Conservation (phyloP, 2,113 vertebrate genomes). For the Seriola dumerili region DNA sequence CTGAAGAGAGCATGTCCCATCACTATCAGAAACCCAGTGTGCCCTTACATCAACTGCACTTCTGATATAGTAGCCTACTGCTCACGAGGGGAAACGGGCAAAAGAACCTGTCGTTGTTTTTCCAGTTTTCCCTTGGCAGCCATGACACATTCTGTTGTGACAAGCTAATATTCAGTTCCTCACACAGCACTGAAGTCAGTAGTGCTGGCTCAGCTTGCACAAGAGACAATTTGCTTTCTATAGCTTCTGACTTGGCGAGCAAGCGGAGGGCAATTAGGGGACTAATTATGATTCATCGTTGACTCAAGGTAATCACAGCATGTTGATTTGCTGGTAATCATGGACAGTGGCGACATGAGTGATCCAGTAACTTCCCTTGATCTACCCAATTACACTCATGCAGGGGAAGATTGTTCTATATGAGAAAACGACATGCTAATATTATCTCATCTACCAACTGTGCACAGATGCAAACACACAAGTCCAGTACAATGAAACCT, state of each 20-base stretch:
- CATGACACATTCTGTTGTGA: not conserved
- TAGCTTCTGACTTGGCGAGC: conserved; percentile 25
- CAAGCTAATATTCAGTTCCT: not conserved
- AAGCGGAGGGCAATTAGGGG: conserved; percentile 54
- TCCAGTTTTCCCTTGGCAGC: conserved; percentile 10
- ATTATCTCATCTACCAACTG: conserved; percentile 12
- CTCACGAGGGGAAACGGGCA: not conserved
- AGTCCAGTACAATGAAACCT: not conserved
- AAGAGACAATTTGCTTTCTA: conserved; percentile 15
- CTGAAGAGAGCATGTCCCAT: conserved; percentile 35
- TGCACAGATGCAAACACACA: not conserved
- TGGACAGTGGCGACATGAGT: conserved; percentile 33
- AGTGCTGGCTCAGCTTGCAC: not conserved
- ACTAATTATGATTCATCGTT: conserved; percentile 55
- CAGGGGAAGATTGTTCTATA: conserved; percentile 26
- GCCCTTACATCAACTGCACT: not conserved
- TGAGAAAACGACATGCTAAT: conserved; percentile 21
- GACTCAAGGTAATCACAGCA: conserved; percentile 38
- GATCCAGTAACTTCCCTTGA: conserved; percentile 40
- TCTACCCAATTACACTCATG: conserved; percentile 56
- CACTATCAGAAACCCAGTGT: not conserved
- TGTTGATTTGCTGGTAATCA: conserved; percentile 61
- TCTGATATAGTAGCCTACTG: not conserved
- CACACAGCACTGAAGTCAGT: not conserved
- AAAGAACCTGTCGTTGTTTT: not conserved